phyloP scores from a whole-genome alignment of 2,888 invertebrate species.

The Caenorhabditis becei region DNA sequence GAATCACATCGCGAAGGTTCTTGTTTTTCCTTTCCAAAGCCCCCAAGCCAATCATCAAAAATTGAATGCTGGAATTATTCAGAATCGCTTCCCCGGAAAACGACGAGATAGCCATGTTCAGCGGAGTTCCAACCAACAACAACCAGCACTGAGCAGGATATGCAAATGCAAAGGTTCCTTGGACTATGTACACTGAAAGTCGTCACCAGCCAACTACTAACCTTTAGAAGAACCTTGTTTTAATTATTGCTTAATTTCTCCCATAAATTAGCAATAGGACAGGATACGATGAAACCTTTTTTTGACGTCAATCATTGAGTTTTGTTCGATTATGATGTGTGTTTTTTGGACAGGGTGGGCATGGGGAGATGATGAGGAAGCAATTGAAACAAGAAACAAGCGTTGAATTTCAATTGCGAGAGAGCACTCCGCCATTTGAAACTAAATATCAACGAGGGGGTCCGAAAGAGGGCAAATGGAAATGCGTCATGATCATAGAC shows the following conservation, averaged over 20 bases:
- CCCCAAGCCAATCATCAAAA: not conserved
- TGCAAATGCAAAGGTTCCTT: conserved; percentile 30
- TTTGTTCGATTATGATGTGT: conserved; percentile 36
- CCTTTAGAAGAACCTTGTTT: not conserved
- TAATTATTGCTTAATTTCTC: not conserved
- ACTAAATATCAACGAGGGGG: conserved; percentile 44
- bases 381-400: conserved; percentile 35
- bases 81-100: conserved; percentile 43
- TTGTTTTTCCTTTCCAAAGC: not conserved
- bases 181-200: not conserved
- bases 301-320: not conserved
- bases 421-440: conserved; percentile 51
- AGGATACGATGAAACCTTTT: not conserved
- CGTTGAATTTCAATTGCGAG: conserved; percentile 52
- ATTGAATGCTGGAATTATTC: not conserved
- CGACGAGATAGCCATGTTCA: conserved; percentile 49
- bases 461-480: conserved; percentile 22
- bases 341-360: conserved; percentile 22
- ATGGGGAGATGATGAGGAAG: conserved; percentile 11
- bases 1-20: conserved; percentile 92
- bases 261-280: not conserved
- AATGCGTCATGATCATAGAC: conserved; percentile 24
- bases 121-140: conserved; percentile 39
- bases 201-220: not conserved
- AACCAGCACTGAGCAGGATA: conserved; percentile 30